Evolutionary conservation across 1,140 invertebrate species (phyloP), one percentile per base, ranked within the genome.

Genomic region (Cyclargus thomasi): DNA sequence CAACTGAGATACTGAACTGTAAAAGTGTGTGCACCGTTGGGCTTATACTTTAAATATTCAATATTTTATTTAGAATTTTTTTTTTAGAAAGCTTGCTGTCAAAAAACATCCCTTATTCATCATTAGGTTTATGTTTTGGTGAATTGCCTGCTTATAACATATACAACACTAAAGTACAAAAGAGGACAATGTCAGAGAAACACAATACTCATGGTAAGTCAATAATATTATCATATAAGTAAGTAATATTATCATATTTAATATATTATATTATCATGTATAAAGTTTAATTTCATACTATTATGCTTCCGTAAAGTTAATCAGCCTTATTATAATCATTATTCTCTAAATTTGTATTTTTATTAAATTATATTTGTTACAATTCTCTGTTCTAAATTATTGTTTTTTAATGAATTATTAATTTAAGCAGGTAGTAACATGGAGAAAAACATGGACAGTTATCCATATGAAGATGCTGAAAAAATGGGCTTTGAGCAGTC

Each of bases 401-500:
- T 35, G 3, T 8, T 47, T 14, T 11, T 47, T 47, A 4, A 14
- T 23, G 18, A 22, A 21, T 62, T 14, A 23, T 62, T 23, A 17
- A 21, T 11, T 21, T 10, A 16, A 23, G 23, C 18, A 62, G 21
- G 5, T 62, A 62, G 23, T 22, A 21, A 2, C 5, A 62, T 11
- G 20, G 59, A 62, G 20, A 62, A 23, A 21, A 64, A 64, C 6
- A 64, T 39, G 63, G n/a, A 16, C 36, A 39, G n/a, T 1, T 64
- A 47, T 14, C 63, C 63, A 18, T 39, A 64, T 36, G 63, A 64
- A 39, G 29, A 64, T 20, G 11, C 63, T 0, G 63, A 64, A n/a
- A 35, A 39, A 20, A 36, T 64, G 35, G 63, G 63, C 35, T 6
- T 20, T 3, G 63, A 64, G n/a, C 29, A 64, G 63, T 64, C 63